Evolutionary conservation across 2,888 invertebrate genomes (phyloP), one percentile per base, ranked within the genome.

Genomic region (Bursaphelenchus okinawaensis): DNA sequence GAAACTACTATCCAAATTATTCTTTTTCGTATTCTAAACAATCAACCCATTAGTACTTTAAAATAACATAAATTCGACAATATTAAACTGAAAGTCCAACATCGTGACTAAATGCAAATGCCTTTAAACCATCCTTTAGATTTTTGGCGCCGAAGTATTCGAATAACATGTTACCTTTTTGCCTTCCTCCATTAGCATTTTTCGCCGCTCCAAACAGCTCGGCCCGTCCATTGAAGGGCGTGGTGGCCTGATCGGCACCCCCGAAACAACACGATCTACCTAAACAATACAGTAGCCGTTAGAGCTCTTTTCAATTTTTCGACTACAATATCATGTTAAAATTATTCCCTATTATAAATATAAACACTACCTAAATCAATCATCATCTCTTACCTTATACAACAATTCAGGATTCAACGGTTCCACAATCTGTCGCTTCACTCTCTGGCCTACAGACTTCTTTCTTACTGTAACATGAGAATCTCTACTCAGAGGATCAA

Each of bases 381-480:
- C 8, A n/a, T 40, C 40, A 40, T 1, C n/a, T 40, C 40, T 3
- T 54, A 59, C 60, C 50, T 59, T 59, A 22, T 16, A 50, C 3
- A 59, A 9, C 12, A 59, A 23, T 22, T 59, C 60, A 19, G 60
- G 60, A 59, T 59, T 26, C 20, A 59, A 29, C 19, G 29, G 60
- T 23, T 59, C 60, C 12, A 59, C 52, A 20, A 20, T 40, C n/a
- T 31, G 3, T 8, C 60, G 60, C 9, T 50, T 31, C 27, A 19
- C 3, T 6, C 16, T 54, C 12, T 12, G 12, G 12, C 24, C 54
- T n/a, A 1, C 2, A 40, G 40, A 40, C 40, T n/a, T 40, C 40
- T 40, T 40, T n/a, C 40, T 40, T 3, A 40, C 40, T 40, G 40
- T 40, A 40, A 40, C n/a, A 40, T 40, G 12, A n/a, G 40, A 1